These are phyloP conservation scores for Leptinotarsa rubiginosa DNA, from an alignment of 2,888 invertebrate genomes.

Conservation along the genomic window DNA sequence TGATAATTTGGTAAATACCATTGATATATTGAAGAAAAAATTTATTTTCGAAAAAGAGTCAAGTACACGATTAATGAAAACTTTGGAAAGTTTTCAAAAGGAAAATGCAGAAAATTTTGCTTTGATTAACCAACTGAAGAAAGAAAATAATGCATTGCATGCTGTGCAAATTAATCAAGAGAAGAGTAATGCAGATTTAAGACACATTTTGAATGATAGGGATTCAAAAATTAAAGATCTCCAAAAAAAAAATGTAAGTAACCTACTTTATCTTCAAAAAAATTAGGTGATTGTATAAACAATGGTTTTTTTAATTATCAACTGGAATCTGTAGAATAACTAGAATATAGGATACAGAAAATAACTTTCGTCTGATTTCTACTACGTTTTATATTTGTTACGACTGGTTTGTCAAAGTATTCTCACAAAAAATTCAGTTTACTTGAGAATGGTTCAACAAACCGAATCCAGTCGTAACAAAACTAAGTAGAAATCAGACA, in stretches of 20 bases:
- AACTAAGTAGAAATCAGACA: no score
- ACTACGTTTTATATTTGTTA: no score
- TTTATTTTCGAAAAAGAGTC: constrained; percentile 54
- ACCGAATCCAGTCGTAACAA: no score
- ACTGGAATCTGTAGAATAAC: no score
- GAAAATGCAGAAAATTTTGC: constrained; percentile 56
- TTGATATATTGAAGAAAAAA: constrained; percentile 55
- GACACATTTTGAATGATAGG: constrained; percentile 45
- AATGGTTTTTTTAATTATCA: background rate
- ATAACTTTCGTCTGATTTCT: no score
- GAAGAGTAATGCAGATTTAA: constrained; percentile 51
- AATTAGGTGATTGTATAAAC: background rate
- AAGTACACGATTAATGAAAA: constrained; percentile 52
- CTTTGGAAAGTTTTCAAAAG: constrained; percentile 57
- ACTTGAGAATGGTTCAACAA: no score
- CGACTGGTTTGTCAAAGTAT: no score
- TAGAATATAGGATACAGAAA: no score
- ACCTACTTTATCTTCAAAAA: background rate
- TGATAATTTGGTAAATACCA: constrained; percentile 52
- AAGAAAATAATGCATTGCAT: constrained; percentile 55
- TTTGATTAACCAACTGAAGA: constrained; percentile 54
- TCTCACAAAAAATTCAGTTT: no score
- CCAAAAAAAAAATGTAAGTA: constrained; percentile 56
- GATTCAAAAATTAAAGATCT: constrained; percentile 50
- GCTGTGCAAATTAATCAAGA: constrained; percentile 51